Percentiles rank a stretch among this genome's conserved stretches.
Conservation (phyloP, 2,113 vertebrate genomes). For the Eulemur rufifrons region DNA sequence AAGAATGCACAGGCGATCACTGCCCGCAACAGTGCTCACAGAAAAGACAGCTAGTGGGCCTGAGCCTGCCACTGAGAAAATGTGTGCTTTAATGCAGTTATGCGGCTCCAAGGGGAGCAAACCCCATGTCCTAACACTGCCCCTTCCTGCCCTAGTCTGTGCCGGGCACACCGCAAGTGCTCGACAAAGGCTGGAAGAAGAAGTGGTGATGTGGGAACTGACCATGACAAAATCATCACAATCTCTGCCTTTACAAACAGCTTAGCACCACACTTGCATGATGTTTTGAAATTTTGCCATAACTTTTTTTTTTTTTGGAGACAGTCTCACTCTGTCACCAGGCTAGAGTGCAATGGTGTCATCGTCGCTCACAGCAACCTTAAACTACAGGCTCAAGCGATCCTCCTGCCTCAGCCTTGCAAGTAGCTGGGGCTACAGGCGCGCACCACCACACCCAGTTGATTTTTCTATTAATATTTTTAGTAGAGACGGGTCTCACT, state of each 20-base stretch:
- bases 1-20: background rate
- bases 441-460: no score
- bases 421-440: no score
- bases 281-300: background rate
- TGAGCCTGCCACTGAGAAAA: background rate
- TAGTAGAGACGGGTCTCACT: no score
- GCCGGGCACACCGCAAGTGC: background rate
- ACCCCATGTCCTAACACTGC: no score
- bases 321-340: no score
- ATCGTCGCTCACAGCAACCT: no score
- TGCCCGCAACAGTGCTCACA: background rate
- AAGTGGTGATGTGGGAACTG: accelerated
- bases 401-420: no score
- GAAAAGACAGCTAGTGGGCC: background rate
- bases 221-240: background rate
- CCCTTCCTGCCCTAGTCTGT: background rate
- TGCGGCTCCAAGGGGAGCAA: background rate
- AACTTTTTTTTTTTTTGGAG: background rate
- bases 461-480: no score
- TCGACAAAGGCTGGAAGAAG: background rate
- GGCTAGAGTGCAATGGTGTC: no score
- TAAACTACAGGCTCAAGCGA: no score
- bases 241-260: background rate
- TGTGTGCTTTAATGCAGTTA: no score
- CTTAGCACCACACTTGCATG: background rate